Conservation (phyloP, 2,113 vertebrate genomes). For the Chaenocephalus aceratus region DNA sequence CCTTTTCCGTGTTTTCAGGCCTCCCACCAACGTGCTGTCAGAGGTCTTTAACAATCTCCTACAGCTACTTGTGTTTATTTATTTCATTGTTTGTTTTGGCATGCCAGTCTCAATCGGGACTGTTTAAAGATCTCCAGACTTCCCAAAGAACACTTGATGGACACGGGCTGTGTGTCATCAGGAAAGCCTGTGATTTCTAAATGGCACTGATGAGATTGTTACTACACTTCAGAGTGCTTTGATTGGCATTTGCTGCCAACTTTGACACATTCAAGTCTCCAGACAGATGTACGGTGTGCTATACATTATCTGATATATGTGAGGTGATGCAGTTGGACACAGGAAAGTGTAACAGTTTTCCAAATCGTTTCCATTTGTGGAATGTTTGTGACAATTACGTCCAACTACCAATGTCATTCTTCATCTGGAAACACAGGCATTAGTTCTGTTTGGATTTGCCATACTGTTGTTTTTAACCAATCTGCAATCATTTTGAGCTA, state of each 20-base stretch:
- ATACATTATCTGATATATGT: slow-evolving; percentile 15
- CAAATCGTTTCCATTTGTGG: slow-evolving; percentile 48
- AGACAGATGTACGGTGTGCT: background rate
- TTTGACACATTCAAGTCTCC: background rate
- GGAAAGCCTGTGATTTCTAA: slow-evolving; percentile 58
- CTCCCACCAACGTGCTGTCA: slow-evolving; percentile 66
- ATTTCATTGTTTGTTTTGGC: slow-evolving; percentile 49
- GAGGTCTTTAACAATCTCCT: slow-evolving; percentile 66
- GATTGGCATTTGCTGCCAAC: background rate
- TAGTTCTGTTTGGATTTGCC: background rate
- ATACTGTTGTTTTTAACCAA: background rate
- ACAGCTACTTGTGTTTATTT: slow-evolving; percentile 49
- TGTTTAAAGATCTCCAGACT: slow-evolving; percentile 57
- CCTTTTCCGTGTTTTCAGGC: no score
- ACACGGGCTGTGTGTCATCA: slow-evolving; percentile 42
- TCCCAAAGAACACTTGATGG: slow-evolving; percentile 60
- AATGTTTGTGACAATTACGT: background rate
- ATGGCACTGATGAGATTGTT: slow-evolving; percentile 60
- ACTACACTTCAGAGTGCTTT: slow-evolving; percentile 14
- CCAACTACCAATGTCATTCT: background rate
- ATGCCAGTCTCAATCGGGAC: slow-evolving; percentile 51
- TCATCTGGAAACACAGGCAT: background rate
- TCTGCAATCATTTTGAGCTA: background rate
- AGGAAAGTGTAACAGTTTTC: slow-evolving; percentile 11
- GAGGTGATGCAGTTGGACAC: background rate